Evolutionary conservation across 1,140 invertebrate genomes (phyloP).

Genomic region (Drosophila grimshawi): DNA sequence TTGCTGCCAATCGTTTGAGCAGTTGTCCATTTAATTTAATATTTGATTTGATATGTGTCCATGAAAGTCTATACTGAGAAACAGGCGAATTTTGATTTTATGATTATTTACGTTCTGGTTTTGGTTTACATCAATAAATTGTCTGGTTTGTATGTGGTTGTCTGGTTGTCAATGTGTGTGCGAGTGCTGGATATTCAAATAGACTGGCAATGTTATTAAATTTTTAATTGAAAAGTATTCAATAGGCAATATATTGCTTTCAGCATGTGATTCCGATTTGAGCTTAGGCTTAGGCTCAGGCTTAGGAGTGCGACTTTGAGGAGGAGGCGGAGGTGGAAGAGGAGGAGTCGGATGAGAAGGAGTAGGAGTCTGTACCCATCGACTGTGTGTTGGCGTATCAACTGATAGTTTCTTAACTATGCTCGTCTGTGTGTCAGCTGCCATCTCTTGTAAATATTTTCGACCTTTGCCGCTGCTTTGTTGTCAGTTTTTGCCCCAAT

Average conservation of each 20-base stretch:
- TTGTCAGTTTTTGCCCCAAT: conserved; percentile 25
- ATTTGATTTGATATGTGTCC: not conserved
- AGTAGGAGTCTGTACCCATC: not conserved
- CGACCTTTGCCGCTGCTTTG: conserved; percentile 49
- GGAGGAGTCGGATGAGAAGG: not conserved
- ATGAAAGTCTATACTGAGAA: not conserved
- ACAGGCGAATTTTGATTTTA: not conserved
- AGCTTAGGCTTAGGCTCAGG: not conserved
- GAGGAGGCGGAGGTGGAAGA: not conserved
- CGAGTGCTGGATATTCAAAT: not conserved
- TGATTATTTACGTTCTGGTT: not conserved
- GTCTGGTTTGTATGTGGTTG: not conserved
- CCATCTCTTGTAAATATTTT: conserved; percentile 46
- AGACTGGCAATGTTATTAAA: conserved; percentile 8
- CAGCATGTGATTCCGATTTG: conserved; percentile 4
- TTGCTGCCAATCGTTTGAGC: not conserved
- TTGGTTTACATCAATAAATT: too few relatives aligned
- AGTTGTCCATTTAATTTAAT: not conserved
- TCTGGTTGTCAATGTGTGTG: not conserved
- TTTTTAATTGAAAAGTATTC: conserved; percentile 45
- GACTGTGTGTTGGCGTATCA: conserved; percentile 1
- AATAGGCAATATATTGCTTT: conserved; percentile 26
- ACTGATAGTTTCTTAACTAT: conserved; percentile 9
- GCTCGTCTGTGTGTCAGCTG: conserved; percentile 38
- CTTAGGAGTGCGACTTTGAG: not conserved